Evolutionary conservation across 2,113 vertebrate species (phyloP).

Genomic region (Probosciger aterrimus): DNA sequence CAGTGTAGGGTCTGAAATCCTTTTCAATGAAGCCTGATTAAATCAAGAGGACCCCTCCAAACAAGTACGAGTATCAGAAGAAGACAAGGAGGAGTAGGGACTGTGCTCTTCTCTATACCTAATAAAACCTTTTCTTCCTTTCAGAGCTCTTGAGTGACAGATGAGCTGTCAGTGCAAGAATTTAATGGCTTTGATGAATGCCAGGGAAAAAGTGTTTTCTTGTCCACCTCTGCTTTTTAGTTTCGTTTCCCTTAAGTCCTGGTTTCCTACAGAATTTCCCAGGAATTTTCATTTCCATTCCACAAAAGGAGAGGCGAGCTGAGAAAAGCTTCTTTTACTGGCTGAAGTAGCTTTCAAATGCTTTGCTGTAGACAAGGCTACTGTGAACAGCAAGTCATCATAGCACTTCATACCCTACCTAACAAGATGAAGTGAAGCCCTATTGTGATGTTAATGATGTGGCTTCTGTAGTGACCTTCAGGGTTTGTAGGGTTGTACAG

Average conservation of each 20-base stretch:
- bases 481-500: background rate
- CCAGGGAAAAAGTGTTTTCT: background rate
- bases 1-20: background rate
- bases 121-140: background rate
- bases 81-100: background rate
- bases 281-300: background rate
- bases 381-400: background rate
- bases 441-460: background rate
- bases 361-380: background rate
- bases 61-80: background rate
- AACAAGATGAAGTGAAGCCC: background rate
- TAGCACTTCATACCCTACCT: background rate
- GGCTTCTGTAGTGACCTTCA: background rate
- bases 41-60: background rate
- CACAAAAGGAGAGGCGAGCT: background rate
- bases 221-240: background rate
- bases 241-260: background rate
- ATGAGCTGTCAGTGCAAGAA: background rate
- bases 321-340: background rate
- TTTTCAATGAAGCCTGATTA: background rate
- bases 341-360: background rate
- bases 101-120: background rate
- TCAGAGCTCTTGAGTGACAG: background rate
- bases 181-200: background rate
- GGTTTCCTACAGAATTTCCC: background rate